Base-by-base conservation (phyloP, 35 echinoderm and acorn worm genomes). In the Eucidaris tribuloides region DNA sequence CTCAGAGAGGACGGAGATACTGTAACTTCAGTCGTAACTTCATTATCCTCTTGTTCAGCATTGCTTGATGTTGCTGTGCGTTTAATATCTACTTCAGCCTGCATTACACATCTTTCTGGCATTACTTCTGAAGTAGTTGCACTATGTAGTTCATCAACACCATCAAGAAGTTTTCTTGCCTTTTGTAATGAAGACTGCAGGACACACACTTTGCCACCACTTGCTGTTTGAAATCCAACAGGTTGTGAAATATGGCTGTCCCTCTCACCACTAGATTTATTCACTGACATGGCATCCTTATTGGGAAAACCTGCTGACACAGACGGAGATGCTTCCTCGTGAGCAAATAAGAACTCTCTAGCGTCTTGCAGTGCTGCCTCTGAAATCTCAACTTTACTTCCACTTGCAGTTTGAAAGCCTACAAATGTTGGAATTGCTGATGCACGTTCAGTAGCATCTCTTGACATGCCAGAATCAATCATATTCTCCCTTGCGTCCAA, bases 191-290 rank as follows among this genome's bases (percentile, higher is more conserved):
- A 45, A 27, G 40, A 57, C 37, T 79, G 68, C 33, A 85, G 88
- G 31, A 93, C 42, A 24, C 3, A 45, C 57, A 93, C 78, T 42
- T 55, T 65, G 29, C 33, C 52, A 7, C 81, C 85, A 72, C 72
- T 80, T 59, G 85, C 91, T 38, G 85, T 93, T 84, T 88, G 80
- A 45, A 88, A 93, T 2, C 82, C 89, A 4, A 48, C 20, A 62
- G 55, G 13, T 14, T 38, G 35, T 2, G 9, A 30, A 4, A 11
- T 42, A 18, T 41, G 17, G 80, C 31, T 14, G 20, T 77, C 25
- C 24, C 1, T 42, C 30, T 32, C 28, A 19, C 61, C 61, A 64
- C 61, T 64, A 9, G 30, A 27, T 32, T 7, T 24, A 28, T 24
- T 28, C 36, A 34, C 13, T 0, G 29, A 64, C 7, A 7, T 64